Conservation (phyloP, 2,797 vertebrate genomes). For the Urophycis tenuis region DNA sequence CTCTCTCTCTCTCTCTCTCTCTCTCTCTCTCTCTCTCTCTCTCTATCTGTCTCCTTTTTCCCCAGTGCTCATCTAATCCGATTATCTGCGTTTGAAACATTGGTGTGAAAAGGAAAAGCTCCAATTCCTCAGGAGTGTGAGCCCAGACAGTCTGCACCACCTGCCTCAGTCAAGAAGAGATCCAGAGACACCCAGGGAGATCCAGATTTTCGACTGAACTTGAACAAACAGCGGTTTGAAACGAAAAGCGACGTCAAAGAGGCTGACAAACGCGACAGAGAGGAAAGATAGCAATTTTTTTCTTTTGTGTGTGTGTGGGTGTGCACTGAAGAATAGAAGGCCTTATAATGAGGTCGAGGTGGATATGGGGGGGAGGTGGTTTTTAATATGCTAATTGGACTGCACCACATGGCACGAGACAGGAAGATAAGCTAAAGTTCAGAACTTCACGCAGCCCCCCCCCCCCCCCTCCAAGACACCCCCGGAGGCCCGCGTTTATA, state of each 20-base stretch:
- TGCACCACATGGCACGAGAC: background rate
- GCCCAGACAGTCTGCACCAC: background rate
- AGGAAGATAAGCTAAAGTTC: constrained; percentile 47
- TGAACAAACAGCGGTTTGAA: background rate
- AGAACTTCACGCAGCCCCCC: constrained; percentile 44
- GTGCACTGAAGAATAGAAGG: background rate
- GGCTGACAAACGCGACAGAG: background rate
- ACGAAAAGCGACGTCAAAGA: background rate
- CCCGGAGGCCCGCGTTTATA: constrained; percentile 26
- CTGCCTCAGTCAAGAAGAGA: background rate
- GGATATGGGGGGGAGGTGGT: background rate
- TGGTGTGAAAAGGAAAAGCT: background rate
- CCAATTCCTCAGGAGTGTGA: background rate
- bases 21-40: background rate
- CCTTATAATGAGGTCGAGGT: background rate
- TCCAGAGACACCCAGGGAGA: background rate
- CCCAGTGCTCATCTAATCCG: background rate
- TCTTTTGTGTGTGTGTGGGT: too few relatives aligned
- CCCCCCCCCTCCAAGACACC: too few relatives aligned
- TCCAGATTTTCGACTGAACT: background rate
- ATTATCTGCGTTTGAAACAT: background rate
- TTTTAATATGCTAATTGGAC: constrained; percentile 8
- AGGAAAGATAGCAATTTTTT: background rate
- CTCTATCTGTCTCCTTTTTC: background rate
- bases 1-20: background rate